Base-by-base conservation (phyloP, 2,888 invertebrate genomes). In the Tetramorium bicarinatum region DNA sequence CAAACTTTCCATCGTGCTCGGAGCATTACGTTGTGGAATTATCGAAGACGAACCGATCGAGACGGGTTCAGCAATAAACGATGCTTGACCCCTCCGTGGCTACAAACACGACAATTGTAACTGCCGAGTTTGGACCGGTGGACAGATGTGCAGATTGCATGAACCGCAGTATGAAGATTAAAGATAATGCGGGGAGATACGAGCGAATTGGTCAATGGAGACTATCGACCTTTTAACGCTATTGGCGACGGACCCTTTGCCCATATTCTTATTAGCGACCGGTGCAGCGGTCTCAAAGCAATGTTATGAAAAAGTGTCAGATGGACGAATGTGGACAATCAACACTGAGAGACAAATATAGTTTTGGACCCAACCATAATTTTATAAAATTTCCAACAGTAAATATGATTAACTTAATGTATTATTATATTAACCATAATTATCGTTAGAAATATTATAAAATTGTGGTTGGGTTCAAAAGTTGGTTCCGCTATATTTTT, bases 101-200 rank as follows among this genome's bases (percentile, higher is more conserved):
- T 52, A 25, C n/a, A 41, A 62, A 81, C 52, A 61, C 62, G 47
- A 72, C 62, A 49, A 82, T 81, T 49, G 66, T 61, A 83, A 86
- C 67, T 81, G 81, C 13, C 15, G 71, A 44, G 15, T 54, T 72
- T 69, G 81, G 64, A 75, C 21, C 67, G 66, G 44, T 61, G 71
- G 75, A 85, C 89, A 89, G 89, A 89, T 89, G 89, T 56, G 85
- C 80, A 54, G 76, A 83, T 80, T 59, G 77, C 47, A 71, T 49
- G 52, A 44, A 41, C 85, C 85, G 62, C 81, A 75, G 85, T 75
- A 61, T 81, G 76, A 21, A 83, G 76, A 84, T 85, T 85, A 84
- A 82, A 89, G 89, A 89, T 89, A 85, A 85, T 80, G 59, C 82
- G 44, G 76, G 72, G 84, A 87, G 89, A 89, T 89, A 89, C 59